Conservation (phyloP, 2,113 vertebrate species). For the Elephantulus edwardii region DNA sequence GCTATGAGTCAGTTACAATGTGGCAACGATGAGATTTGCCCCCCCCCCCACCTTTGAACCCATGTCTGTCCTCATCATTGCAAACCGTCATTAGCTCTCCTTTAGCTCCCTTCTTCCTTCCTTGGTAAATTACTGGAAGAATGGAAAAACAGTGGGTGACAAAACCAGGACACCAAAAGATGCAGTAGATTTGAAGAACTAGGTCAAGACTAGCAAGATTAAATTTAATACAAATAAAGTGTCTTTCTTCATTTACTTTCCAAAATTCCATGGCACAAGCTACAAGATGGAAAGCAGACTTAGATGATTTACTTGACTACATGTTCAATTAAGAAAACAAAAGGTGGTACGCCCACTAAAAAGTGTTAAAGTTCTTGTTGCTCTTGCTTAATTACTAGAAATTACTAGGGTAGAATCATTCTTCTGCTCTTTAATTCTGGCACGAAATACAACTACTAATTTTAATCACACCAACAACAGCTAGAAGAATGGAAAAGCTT, state of each 20-base stretch:
- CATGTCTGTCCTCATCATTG: neutral
- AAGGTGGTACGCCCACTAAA: neutral
- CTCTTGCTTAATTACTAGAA: constrained; percentile 18
- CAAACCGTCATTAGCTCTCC: neutral
- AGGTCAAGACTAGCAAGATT: constrained; percentile 38
- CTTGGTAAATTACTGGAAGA: neutral
- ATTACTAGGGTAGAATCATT: neutral
- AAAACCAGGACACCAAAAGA: constrained; percentile 4
- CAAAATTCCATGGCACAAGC: constrained; percentile 41
- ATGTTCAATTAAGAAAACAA: constrained; percentile 53
- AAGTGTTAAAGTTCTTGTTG: neutral
- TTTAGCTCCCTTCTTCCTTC: neutral
- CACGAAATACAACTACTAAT: neutral
- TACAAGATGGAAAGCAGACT: constrained; percentile 17
- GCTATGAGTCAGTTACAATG: no score
- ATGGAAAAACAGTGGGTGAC: neutral
- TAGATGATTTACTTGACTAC: constrained; percentile 42
- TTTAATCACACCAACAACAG: neutral
- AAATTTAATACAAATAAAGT: constrained; percentile 45
- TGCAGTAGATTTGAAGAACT: neutral
- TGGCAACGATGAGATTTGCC: no score
- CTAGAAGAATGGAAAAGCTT: neutral
- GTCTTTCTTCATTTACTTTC: constrained; percentile 33
- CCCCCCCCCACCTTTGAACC: no score
- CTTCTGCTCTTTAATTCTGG: neutral